Percentiles rank a stretch among this genome's conserved stretches.
Evolutionary conservation across 2,888 invertebrate species (phyloP).

Genomic region (Lapara coniferarum): DNA sequence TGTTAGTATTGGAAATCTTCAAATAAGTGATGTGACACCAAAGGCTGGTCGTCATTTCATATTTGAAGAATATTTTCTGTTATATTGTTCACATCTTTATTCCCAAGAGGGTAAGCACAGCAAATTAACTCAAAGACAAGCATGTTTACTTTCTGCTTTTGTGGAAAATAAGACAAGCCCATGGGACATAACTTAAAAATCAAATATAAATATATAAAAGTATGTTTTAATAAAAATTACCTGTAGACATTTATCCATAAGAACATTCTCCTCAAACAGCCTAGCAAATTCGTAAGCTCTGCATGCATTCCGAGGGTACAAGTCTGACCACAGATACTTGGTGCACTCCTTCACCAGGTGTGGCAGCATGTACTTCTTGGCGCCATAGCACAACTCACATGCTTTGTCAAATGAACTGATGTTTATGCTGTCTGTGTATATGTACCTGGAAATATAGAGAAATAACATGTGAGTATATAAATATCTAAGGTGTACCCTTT

Average conservation of each 20-base stretch:
- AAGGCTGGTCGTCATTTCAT: too few species aligned
- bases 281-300: conserved; percentile 94
- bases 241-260: conserved; percentile 92
- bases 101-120: too few species aligned
- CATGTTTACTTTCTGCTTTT: too few species aligned
- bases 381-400: conserved; percentile 93
- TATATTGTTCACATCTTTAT: too few species aligned
- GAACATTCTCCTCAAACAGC: conserved; percentile 90
- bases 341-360: conserved; percentile 93
- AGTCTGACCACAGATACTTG: conserved; percentile 91
- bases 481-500: too few species aligned
- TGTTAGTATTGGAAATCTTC: too few species aligned
- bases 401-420: conserved; percentile 93
- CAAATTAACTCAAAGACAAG: too few species aligned
- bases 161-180: too few species aligned
- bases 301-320: conserved; percentile 91
- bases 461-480: not conserved
- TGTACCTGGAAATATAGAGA: conserved; percentile 81
- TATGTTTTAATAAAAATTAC: conserved; percentile 57
- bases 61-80: too few species aligned
- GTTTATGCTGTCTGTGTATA: conserved; percentile 92
- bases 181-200: too few species aligned
- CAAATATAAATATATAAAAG: too few species aligned
- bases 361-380: conserved; percentile 94
- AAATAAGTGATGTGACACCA: too few species aligned